These are phyloP conservation scores for Linyphia triangularis DNA, from an alignment of 2,888 invertebrate genomes.

Conservation along the genomic window DNA sequence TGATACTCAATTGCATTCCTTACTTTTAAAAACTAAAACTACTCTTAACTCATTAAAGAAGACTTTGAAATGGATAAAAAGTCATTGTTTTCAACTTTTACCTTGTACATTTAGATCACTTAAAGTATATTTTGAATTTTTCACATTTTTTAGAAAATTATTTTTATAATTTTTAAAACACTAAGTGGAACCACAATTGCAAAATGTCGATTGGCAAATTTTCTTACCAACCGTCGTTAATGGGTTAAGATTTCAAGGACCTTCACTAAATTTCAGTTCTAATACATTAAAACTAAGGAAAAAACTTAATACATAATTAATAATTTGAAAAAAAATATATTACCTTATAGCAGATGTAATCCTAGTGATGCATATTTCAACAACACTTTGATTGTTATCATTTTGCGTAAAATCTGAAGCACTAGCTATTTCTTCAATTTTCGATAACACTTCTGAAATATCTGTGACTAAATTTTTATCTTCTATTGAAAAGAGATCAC, in stretches of 20 bases:
- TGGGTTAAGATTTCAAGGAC: too few species aligned
- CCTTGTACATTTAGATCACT: too few species aligned
- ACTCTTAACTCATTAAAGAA: neutral
- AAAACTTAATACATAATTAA: neutral
- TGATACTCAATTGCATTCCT: neutral
- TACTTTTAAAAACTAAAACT: neutral
- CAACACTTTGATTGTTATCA: conserved; percentile 95
- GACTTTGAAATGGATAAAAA: too few species aligned
- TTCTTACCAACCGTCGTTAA: too few species aligned
- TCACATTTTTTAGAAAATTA: too few species aligned
- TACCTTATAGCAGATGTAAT: conserved; percentile 92
- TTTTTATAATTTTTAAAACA: too few species aligned
- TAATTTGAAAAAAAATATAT: neutral
- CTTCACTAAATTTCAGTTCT: too few species aligned
- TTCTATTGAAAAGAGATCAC: conserved; percentile 92
- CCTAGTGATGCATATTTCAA: conserved; percentile 95
- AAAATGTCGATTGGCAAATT: too few species aligned
- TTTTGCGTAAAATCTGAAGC: conserved; percentile 90
- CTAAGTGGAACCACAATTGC: too few species aligned
- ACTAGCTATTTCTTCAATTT: conserved; percentile 86
- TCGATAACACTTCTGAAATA: conserved; percentile 89
- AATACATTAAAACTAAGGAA: too few species aligned
- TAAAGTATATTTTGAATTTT: too few species aligned
- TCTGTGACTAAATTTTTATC: conserved; percentile 92
- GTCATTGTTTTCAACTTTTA: too few species aligned